Conservation (phyloP, 2,113 vertebrate species). For the Microtus montanus region DNA sequence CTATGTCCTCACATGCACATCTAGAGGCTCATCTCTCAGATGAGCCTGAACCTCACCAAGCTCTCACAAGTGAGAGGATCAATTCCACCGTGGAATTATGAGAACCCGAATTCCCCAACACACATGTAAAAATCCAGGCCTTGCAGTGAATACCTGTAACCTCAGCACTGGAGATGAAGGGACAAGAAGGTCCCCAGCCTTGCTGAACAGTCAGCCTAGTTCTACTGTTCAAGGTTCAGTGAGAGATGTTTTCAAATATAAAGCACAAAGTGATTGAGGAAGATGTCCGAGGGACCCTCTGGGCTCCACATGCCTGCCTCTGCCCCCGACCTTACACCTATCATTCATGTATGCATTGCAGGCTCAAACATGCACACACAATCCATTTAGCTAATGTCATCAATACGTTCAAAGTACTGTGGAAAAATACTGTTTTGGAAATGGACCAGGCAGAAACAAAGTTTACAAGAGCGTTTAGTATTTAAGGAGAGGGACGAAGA, state of each 20-base stretch:
- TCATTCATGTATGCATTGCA: neutral
- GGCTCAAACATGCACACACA: neutral
- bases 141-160: no score
- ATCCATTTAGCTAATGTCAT: slow-evolving; percentile 4
- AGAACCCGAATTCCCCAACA: neutral
- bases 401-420: neutral
- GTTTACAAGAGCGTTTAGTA: neutral
- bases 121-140: neutral
- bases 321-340: no score
- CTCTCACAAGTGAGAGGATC: neutral
- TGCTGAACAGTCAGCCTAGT: neutral
- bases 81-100: no score
- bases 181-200: no score
- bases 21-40: neutral
- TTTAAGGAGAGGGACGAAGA: neutral
- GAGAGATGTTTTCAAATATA: neutral
- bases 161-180: neutral
- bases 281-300: no score
- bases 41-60: neutral
- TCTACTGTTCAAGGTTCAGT: neutral
- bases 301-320: no score
- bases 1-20: no score
- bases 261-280: neutral
- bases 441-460: neutral
- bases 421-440: neutral